Percentiles rank a stretch among this genome's conserved stretches.
phyloP scores from a whole-genome alignment of 1,140 invertebrate species.

The Drosophila watanabei region DNA sequence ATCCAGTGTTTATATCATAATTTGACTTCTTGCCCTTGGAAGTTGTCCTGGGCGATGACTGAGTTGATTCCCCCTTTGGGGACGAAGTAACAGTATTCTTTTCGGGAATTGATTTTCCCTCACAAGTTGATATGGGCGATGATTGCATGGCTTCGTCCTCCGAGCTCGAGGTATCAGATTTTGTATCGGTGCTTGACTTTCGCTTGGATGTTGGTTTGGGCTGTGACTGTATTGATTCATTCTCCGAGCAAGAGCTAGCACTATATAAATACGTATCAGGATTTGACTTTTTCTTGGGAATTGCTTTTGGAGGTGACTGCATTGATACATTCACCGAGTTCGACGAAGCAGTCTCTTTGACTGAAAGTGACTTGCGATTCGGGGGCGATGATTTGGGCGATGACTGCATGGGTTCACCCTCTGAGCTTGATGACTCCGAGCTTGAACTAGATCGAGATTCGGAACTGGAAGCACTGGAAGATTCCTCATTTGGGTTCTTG shows the following conservation, averaged over 20 bases:
- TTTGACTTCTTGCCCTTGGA: background rate
- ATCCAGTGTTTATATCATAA: background rate
- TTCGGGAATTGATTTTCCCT: background rate
- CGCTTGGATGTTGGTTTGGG: background rate
- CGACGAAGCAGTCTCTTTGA: background rate
- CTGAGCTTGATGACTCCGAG: background rate
- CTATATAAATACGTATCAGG: background rate
- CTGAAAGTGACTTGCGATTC: background rate
- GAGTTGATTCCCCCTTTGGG: background rate
- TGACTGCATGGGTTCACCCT: background rate
- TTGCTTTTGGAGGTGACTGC: background rate
- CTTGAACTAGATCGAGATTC: background rate
- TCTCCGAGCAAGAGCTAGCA: background rate
- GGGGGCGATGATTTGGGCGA: background rate
- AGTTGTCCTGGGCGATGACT: no score
- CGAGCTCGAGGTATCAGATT: background rate
- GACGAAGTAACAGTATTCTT: no score
- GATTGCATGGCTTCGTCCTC: background rate
- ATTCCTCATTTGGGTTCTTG: no score
- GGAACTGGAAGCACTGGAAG: background rate
- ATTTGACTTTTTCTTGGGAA: background rate
- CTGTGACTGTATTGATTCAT: background rate
- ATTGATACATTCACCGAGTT: background rate
- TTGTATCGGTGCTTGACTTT: no score
- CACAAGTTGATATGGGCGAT: background rate